phyloP scores from a whole-genome alignment of 2,797 vertebrate genomes.

The Crocodylus rhombifer region DNA sequence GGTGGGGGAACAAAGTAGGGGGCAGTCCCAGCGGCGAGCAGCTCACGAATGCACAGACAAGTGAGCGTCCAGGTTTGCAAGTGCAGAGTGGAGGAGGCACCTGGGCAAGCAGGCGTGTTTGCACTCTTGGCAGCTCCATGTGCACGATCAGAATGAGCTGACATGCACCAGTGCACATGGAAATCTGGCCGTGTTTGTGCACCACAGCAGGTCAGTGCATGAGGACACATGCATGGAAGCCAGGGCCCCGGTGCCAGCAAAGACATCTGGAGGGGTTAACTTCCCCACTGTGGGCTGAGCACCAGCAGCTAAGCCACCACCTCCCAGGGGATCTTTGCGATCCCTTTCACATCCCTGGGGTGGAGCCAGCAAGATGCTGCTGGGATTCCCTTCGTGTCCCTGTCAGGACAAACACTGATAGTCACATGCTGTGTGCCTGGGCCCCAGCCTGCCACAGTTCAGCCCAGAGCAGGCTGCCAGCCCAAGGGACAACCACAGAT shows the following conservation, averaged over 20 bases:
- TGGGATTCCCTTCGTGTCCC: background rate
- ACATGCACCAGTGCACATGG: fast-evolving
- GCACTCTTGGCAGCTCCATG: fast-evolving
- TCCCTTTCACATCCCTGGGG: background rate
- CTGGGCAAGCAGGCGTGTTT: fast-evolving
- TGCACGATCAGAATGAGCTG: background rate
- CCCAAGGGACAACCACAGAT: background rate
- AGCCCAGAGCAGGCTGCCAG: background rate
- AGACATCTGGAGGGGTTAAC: background rate
- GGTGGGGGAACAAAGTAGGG: fast-evolving
- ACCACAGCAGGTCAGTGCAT: fast-evolving
- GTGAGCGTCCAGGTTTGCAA: background rate
- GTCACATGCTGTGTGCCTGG: background rate
- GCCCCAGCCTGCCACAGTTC: fast-evolving
- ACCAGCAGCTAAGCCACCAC: background rate
- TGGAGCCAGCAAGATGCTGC: fast-evolving
- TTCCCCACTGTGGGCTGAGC: fast-evolving
- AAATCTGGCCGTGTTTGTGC: too few species aligned
- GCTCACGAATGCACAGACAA: fast-evolving
- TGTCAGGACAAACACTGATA: fast-evolving
- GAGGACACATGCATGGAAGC: background rate
- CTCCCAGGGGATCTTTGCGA: background rate
- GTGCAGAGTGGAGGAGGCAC: background rate
- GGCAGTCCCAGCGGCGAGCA: background rate
- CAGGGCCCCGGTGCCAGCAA: background rate